Percentiles rank a stretch among this genome's conserved stretches.
These are phyloP conservation scores for Fukomys damarensis DNA, from an alignment of 2,113 vertebrate genomes.

Conservation along the genomic window DNA sequence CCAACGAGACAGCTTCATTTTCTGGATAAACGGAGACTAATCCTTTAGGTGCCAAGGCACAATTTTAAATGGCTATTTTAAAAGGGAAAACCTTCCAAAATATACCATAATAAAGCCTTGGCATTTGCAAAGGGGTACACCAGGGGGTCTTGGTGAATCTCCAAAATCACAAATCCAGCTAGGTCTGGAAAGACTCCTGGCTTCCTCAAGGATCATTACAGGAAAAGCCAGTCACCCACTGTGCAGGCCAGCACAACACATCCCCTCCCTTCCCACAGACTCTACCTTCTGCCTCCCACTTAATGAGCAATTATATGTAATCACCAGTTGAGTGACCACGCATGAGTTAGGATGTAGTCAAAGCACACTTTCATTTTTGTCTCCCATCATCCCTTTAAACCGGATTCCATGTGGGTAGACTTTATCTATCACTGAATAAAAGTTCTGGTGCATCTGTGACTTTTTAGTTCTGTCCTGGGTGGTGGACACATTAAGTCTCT, in stretches of 20 bases:
- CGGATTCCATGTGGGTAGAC: neutral
- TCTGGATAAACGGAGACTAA: constrained; percentile 75
- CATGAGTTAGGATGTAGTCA: constrained; percentile 64
- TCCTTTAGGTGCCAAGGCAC: constrained; percentile 68
- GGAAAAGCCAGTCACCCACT: constrained; percentile 64
- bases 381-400: constrained; percentile 58
- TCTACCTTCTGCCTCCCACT: neutral
- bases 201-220: constrained; percentile 53
- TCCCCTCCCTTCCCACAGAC: neutral
- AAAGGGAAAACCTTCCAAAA: constrained; percentile 67
- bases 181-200: constrained; percentile 47
- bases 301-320: constrained; percentile 65
- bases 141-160: constrained; percentile 72
- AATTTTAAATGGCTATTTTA: constrained; percentile 71
- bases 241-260: neutral
- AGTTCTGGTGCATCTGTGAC: neutral
- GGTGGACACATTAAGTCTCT: constrained; percentile 13
- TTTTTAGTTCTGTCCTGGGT: constrained; percentile 9
- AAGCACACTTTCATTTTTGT: constrained; percentile 50
- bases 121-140: constrained; percentile 38
- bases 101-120: constrained; percentile 54
- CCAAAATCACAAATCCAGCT: constrained; percentile 64
- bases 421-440: constrained; percentile 8
- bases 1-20: constrained; percentile 66
- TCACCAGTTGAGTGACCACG: neutral